A percentile compares a stretch with the other conserved stretches of the same genome.
phyloP scores from a whole-genome alignment of 64 coral and sea anemone species.

The Acropora tenuis region DNA sequence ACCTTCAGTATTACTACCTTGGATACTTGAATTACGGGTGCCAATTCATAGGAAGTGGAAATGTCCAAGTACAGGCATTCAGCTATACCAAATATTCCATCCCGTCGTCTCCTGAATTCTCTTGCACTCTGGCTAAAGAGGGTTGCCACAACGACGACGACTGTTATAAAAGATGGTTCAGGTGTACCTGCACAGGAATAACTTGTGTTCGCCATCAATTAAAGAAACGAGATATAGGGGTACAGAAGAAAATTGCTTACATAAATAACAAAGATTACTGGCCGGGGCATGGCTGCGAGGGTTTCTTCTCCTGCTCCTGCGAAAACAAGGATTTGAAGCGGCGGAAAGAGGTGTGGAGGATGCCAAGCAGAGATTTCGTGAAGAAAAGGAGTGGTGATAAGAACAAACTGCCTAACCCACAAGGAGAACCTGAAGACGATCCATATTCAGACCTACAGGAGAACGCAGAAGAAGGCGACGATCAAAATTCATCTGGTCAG shows the following conservation, averaged over 20 bases:
- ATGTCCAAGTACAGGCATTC: not conserved
- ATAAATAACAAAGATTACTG: not conserved
- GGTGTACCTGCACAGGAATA: slow-evolving; percentile 2
- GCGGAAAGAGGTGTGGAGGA: not conserved
- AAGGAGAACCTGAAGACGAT: not conserved
- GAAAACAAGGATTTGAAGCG: not conserved
- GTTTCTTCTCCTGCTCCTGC: not conserved
- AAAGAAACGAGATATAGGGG: not conserved
- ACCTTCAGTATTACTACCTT: not conserved
- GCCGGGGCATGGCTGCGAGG: slow-evolving; percentile 3
- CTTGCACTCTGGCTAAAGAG: slow-evolving; percentile 16
- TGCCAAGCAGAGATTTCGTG: not conserved
- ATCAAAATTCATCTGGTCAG: not conserved
- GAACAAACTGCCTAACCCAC: not conserved
- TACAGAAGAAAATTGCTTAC: not conserved
- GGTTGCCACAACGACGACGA: slow-evolving; percentile 46
- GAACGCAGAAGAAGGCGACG: not conserved
- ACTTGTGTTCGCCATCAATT: slow-evolving; percentile 33
- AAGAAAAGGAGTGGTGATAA: not conserved
- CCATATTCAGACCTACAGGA: not conserved
- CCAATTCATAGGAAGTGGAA: not conserved
- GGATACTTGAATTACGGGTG: not conserved
- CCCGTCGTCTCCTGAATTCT: not conserved
- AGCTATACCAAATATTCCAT: not conserved
- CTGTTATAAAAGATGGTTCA: not conserved